Conservation (phyloP, 2,888 invertebrate species). For the Metacarcinus magister region DNA sequence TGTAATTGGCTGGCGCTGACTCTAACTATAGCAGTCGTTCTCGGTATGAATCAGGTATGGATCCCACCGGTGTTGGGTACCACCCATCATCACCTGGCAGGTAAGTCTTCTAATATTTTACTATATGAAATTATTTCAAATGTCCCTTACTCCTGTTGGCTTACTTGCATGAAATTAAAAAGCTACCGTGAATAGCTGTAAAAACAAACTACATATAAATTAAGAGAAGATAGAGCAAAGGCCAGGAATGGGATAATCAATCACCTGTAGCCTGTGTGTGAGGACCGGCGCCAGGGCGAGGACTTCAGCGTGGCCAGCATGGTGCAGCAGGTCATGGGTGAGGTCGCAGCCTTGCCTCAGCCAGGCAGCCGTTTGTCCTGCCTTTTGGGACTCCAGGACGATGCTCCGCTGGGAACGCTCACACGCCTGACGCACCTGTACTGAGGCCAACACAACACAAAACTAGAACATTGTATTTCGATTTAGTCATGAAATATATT, state of each 20-base stretch:
- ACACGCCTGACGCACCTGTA: constrained; percentile 77
- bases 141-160: too few species aligned
- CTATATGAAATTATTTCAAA: too few species aligned
- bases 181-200: background rate
- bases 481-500: background rate
- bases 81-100: too few species aligned
- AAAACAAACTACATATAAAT: background rate
- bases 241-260: background rate
- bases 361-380: constrained; percentile 76
- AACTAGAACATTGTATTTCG: background rate
- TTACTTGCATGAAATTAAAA: background rate
- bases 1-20: too few species aligned
- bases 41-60: too few species aligned
- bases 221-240: background rate
- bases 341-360: constrained; percentile 75
- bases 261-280: constrained; percentile 72
- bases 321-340: constrained; percentile 86
- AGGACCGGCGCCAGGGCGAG: constrained; percentile 73
- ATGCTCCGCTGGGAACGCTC: constrained; percentile 76
- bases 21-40: too few species aligned
- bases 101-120: too few species aligned
- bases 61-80: too few species aligned
- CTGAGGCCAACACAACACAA: constrained; percentile 1
- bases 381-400: constrained; percentile 73
- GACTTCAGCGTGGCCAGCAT: constrained; percentile 74